Base-by-base conservation (phyloP, 2,797 vertebrate genomes). In the Tangara arthus region DNA sequence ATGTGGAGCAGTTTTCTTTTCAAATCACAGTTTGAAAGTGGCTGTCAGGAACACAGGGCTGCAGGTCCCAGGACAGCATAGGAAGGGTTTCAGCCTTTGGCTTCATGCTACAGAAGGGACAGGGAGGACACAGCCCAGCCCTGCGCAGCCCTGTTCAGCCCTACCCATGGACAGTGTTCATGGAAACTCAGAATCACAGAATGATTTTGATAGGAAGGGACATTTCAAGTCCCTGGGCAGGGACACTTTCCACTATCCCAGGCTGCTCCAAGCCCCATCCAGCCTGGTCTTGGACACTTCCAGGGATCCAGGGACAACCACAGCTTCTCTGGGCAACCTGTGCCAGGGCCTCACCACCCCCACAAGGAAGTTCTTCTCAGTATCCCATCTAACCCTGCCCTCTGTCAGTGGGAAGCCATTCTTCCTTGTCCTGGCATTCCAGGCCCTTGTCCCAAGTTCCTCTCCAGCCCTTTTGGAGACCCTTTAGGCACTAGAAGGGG, bases 81-180 rank as follows among this genome's bases (percentile, higher is more conserved):
- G 35, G 30, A 61, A 15, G 14, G 12, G 22, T 35, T 79, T 70
- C 24, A 7, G 35, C n/a, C 28, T 68, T 50, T 64, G n/a, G 8
- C 23, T 60, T 65, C 17, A 2, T 19, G 30, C 26, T 69, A 20
- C 52, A 23, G 1, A 12, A 55, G 46, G 35, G n/a, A 53, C 15
- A 42, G 39, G 44, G 28, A 19, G 35, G 27, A 30, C 5, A 8
- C 8, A 27, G 47, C 23, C 18, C 15, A 46, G 12, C 27, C 19
- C 15, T 7, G 4, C 24, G n/a, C 10, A 57, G 42, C 20, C 8
- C 50, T 82, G 23, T 30, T 32, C 66, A 59, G 21, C 56, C 19
- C n/a, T 39, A 9, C 26, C 21, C n/a, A 13, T 0, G 3, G 17
- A 19, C 1, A 4, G 53, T 32, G 32, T 65, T 64, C 28, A 22